Evolutionary conservation across 1,140 invertebrate genomes (phyloP).

Genomic region (Glossosoma conforme): DNA sequence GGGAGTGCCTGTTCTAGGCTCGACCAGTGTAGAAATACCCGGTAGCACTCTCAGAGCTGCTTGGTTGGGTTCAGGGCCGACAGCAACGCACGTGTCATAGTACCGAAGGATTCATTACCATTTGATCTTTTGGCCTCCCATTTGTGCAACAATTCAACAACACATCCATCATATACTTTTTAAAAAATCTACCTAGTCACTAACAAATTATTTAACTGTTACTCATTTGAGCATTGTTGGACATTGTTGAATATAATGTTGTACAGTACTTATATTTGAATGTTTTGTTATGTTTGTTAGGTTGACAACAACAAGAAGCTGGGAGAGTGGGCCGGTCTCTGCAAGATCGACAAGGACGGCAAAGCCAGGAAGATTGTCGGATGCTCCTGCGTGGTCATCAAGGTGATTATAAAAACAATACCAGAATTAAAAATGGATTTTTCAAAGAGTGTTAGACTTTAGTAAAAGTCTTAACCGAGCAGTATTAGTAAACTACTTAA

Average conservation of each 20-base stretch:
- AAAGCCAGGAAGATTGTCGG: slow-evolving; percentile 98
- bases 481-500: no score
- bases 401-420: slow-evolving; percentile 55
- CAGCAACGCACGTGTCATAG: slow-evolving; percentile 31
- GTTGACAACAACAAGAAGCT: slow-evolving; percentile 98
- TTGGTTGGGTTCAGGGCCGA: slow-evolving; percentile 17
- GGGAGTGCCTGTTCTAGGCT: slow-evolving; percentile 25
- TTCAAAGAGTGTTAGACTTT: no score
- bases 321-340: slow-evolving; percentile 98
- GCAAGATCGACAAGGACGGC: slow-evolving; percentile 98
- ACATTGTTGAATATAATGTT: no score
- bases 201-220: no score
- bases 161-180: background rate
- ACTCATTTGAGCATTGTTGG: no score
- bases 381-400: slow-evolving; percentile 97
- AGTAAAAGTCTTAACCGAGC: no score
- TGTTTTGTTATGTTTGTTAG: slow-evolving; percentile 32
- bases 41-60: slow-evolving; percentile 2
- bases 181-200: background rate
- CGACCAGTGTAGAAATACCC: slow-evolving; percentile 22
- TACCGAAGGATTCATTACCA: slow-evolving; percentile 20
- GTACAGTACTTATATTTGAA: background rate
- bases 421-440: no score
- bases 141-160: slow-evolving; percentile 24
- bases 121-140: slow-evolving; percentile 29